phyloP scores from a whole-genome alignment of 2,113 vertebrate species.

The Phylloscopus whistleri region DNA sequence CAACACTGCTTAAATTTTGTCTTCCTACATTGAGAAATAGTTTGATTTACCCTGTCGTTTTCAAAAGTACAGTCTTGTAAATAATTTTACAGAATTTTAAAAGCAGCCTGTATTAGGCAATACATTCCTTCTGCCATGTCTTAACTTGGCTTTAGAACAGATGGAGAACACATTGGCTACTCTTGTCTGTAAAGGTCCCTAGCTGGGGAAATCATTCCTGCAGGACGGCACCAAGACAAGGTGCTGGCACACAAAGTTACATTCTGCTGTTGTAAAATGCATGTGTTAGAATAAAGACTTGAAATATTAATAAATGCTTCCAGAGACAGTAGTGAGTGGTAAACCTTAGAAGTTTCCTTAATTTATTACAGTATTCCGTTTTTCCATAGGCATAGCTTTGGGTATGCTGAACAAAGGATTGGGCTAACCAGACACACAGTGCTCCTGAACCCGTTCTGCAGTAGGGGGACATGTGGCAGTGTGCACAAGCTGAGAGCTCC shows the following conservation, averaged over 20 bases:
- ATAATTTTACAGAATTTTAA: neutral
- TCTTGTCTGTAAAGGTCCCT: neutral
- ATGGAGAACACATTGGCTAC: neutral
- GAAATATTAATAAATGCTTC: conserved; percentile 33
- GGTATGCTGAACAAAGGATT: neutral
- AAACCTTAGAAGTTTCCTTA: conserved; percentile 14
- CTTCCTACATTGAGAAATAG: neutral
- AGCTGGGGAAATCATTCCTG: neutral
- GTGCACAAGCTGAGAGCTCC: neutral
- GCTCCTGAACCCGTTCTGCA: neutral
- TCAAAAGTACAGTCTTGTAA: neutral
- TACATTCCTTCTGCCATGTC: neutral
- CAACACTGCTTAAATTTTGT: neutral
- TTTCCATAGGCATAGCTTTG: conserved; percentile 6
- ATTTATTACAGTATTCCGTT: conserved; percentile 36
- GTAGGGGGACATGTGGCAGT: neutral
- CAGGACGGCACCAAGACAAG: neutral
- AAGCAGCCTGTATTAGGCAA: neutral
- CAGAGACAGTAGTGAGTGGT: neutral
- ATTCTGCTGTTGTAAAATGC: neutral
- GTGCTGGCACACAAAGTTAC: neutral
- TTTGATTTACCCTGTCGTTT: neutral
- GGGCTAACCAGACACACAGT: neutral
- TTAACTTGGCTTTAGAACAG: neutral
- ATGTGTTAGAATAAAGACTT: neutral